phyloP scores from a whole-genome alignment of 2,888 invertebrate genomes.

The Stenodema calcarata region DNA sequence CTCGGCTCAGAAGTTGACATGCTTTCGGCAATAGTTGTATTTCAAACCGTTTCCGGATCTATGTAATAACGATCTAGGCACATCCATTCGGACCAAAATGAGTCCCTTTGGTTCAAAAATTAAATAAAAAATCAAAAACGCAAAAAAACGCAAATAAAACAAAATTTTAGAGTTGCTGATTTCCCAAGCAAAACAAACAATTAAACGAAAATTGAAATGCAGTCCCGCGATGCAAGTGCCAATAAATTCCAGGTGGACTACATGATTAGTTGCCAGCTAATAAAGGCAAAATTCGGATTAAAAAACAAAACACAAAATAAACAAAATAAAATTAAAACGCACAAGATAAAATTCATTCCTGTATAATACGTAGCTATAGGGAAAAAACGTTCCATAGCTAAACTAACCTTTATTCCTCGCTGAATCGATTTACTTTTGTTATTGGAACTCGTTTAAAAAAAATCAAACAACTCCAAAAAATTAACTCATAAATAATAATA shows the following conservation, averaged over 20 bases:
- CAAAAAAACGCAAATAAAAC: neutral
- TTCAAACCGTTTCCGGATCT: neutral
- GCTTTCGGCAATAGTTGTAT: neutral
- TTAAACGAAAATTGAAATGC: slow-evolving; percentile 10
- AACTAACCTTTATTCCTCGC: slow-evolving; percentile 32
- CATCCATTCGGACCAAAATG: neutral
- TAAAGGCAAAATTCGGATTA: neutral
- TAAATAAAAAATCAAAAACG: neutral
- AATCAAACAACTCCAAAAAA: neutral
- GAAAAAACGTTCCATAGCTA: slow-evolving; percentile 22
- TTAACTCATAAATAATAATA: neutral
- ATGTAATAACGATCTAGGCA: neutral
- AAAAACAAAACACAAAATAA: neutral
- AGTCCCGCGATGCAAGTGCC: slow-evolving; percentile 45
- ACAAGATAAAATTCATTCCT: slow-evolving; percentile 33
- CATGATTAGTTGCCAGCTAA: slow-evolving; percentile 36
- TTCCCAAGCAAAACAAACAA: neutral
- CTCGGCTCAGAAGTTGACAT: slow-evolving; percentile 30
- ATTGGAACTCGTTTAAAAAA: neutral
- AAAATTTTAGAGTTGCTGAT: slow-evolving; percentile 17
- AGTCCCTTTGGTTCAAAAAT: neutral
- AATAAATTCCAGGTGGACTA: slow-evolving; percentile 37
- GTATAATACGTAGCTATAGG: neutral
- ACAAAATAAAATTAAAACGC: neutral
- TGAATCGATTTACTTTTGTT: neutral